Base-by-base conservation (phyloP, 2,113 vertebrate species). In the Piliocolobus tephrosceles region DNA sequence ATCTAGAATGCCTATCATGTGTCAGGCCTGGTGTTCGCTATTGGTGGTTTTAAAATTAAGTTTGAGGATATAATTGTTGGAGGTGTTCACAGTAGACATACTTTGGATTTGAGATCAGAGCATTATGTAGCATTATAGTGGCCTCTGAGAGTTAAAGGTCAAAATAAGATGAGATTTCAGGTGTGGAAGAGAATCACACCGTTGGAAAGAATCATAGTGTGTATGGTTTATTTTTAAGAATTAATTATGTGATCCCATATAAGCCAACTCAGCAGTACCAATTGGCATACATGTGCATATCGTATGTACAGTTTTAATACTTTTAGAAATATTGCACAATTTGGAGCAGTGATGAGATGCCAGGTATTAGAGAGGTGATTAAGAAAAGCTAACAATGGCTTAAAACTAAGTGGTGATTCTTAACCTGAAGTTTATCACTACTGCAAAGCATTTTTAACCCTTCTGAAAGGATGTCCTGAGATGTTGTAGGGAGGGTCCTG, bases 11-110 rank as follows among this genome's bases (percentile, higher is more conserved):
- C 43, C 6, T 73, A 2, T 32, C 94, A 1, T 68, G 1, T 75
- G 1, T 50, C 50, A 20, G 2, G 32, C 6, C 45, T 43, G 52
- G 5, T 38, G 57, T 89, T 85, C 40, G 12, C 35, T 84, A 27
- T 20, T 45, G 8, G 3, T 38, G 38, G 32, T 82, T 95, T 85
- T 40, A 32, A 94, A 43, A 50, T 72, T 96, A 50, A 61, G 79
- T 47, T 58, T 86, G 35, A 35, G 45, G 17, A 10, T 50, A 11
- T 91, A 78, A 64, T 12, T 76, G 73, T 73, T 27, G 0, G 47
- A 94, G 50, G 64, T 57, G 35, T 10, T 18, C 25, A 27, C 10
- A 75, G 30, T 45, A 78, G 22, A 25, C 27, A 72, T 35, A 18
- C 8, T 43, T 91, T 47, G 58, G 5, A 68, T 76, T 76, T 70